Conservation (phyloP, 2,113 vertebrate genomes). For the Calidris pygmaea region DNA sequence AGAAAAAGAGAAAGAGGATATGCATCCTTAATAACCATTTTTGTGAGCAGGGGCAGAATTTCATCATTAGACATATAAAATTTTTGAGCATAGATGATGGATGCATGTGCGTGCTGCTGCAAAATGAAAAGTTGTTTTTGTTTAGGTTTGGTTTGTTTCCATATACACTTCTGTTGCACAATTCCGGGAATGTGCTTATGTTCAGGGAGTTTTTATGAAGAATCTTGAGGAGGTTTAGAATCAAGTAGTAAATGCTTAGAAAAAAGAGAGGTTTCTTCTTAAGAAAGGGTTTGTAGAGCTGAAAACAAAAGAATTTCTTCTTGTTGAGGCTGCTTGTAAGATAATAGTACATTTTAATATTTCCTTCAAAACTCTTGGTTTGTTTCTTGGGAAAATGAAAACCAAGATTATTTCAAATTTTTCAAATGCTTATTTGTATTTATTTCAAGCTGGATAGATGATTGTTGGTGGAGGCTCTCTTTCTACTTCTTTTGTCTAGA, state of each 20-base stretch:
- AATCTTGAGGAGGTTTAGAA: background rate
- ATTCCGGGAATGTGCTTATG: background rate
- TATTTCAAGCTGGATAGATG: background rate
- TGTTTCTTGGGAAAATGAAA: background rate
- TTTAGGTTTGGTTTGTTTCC: background rate
- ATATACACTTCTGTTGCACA: rapidly evolving
- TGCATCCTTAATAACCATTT: background rate
- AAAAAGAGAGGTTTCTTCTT: too few species aligned
- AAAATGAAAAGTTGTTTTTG: background rate
- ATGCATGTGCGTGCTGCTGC: background rate
- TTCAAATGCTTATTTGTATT: background rate
- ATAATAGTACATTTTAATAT: background rate
- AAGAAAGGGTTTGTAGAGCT: background rate
- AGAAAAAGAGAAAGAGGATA: rapidly evolving
- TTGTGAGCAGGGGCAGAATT: background rate
- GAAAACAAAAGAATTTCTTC: background rate
- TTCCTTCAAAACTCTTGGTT: background rate
- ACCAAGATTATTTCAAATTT: background rate
- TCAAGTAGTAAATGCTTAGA: background rate
- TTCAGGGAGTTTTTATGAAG: background rate
- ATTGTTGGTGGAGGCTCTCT: background rate
- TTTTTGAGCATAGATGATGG: background rate
- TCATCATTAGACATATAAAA: background rate
- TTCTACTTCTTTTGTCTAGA: background rate
- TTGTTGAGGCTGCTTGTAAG: background rate